Base-by-base conservation (phyloP, 23 tunicate genomes). In the Clavelina lepadiformis region DNA sequence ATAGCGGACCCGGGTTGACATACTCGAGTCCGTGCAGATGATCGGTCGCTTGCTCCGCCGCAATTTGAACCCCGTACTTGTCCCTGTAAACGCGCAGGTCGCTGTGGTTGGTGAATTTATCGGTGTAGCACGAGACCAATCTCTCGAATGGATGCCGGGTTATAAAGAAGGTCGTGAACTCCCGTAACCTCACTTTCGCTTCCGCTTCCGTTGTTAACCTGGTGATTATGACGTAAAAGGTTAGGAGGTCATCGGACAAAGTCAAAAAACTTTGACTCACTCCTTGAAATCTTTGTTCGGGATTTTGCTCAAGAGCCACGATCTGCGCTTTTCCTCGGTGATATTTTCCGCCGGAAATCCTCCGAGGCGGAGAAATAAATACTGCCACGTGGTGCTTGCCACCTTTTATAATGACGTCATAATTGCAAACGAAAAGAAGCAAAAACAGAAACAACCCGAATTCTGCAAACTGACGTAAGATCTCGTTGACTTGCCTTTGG, bases 61-160 rank as follows among this genome's bases (percentile, higher is more conserved):
- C 84, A 46, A 78, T 68, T 31, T 20, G 34, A 13, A 28, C 45
- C 21, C 84, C 84, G 11, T 26, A 54, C 6, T 51, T 18, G 23
- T 68, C 52, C 2, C 46, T 36, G 69, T 78, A 78, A 5, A 69
- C 30, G 20, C 24, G 27, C 28, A 47, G 38, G 0, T 34, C 27
- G 37, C 65, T 68, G 21, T 58, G 44, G 24, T 46, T 67, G 20
- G 75, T 29, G 25, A 86, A 64, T 52, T 86, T 86, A 70, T 77
- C 80, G 1, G 46, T 61, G 53, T 67, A 86, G 0, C 85, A 85
- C 0, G 95, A 86, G 0, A 86, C 95, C 28, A 86, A 70, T 47
- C 95, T 46, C 35, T 72, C 69, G 50, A 78, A 78, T 34, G 95
- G 95, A 57, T 86, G 95, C 0, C 95, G 68, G 0, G 80, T 78